Evolutionary conservation across 2,113 vertebrate species (phyloP), one percentile per base, ranked within the genome.

Genomic region (Grallaria varia): DNA sequence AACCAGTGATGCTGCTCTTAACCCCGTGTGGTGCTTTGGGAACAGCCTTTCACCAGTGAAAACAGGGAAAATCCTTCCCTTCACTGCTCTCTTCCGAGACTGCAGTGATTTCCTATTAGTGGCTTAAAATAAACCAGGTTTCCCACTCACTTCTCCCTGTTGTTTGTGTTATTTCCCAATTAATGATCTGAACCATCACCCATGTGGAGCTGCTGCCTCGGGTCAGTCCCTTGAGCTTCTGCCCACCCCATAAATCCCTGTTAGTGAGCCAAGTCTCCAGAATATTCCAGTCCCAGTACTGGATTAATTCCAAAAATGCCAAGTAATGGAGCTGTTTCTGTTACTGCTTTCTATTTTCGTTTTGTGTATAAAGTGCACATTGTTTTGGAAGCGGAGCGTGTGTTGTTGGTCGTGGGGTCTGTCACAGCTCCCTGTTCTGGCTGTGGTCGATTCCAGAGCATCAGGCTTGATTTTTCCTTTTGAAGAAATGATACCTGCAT

Each of bases 361-460:
- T 91, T 84, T 72, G 78, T 87, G 63, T 87, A 22, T 79, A 18
- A 73, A 80, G 40, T 84, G 72, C 64, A 31, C 31, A 25, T 91
- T 77, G 91, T 31, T 71, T 76, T 89, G 80, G 95, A 52, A 85
- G 58, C 63, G 60, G 93, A 74, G 89, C 5, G 4, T 85, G 67
- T 67, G 75, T 44, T 91, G 25, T 64, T 89, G 56, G n/a, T 64
- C 6, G 49, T 71, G 84, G 58, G 16, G 55, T 93, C 88, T 91
- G 84, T 86, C 89, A 17, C 80, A 40, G 68, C 68, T 91, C 74
- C 22, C n/a, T 84, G 58, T 67, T 76, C 55, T 67, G 63, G 53
- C 56, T 62, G 14, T 56, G 9, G 47, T 64, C 49, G 35, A n/a
- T 86, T 84, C 88, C 67, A 31, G 68, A 93, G 84, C 21, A n/a